These are phyloP conservation scores for Serilophus lunatus DNA, from an alignment of 2,113 vertebrate species.

Conservation along the genomic window DNA sequence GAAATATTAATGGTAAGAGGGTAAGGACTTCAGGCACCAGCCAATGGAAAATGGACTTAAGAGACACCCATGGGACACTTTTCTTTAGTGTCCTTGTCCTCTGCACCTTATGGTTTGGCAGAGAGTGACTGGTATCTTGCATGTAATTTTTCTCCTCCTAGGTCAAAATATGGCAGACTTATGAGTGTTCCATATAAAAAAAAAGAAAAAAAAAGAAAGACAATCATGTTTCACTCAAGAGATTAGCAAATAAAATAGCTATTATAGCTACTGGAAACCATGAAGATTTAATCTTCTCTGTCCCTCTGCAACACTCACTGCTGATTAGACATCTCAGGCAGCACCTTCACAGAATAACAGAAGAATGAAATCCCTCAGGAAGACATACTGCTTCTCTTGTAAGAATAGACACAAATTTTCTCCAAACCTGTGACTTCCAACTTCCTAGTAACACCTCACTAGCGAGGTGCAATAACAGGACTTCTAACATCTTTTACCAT, in stretches of 20 bases:
- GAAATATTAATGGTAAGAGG: neutral
- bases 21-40: neutral
- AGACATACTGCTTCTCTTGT: neutral
- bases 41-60: neutral
- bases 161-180: neutral
- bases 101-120: neutral
- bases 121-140: neutral
- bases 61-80: neutral
- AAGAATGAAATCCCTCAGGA: neutral
- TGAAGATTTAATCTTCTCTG: conserved; percentile 21
- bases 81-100: neutral
- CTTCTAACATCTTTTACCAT: neutral
- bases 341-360: neutral
- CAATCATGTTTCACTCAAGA: neutral
- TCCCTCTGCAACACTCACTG: neutral
- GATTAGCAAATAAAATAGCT: neutral
- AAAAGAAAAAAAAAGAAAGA: neutral
- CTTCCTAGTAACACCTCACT: neutral
- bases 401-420: neutral
- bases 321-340: neutral
- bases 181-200: neutral
- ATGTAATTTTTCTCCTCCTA: neutral
- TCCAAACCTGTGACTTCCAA: neutral
- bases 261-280: neutral
- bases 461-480: neutral